Conservation (phyloP, 2,888 invertebrate species). For the Noctua janthe region DNA sequence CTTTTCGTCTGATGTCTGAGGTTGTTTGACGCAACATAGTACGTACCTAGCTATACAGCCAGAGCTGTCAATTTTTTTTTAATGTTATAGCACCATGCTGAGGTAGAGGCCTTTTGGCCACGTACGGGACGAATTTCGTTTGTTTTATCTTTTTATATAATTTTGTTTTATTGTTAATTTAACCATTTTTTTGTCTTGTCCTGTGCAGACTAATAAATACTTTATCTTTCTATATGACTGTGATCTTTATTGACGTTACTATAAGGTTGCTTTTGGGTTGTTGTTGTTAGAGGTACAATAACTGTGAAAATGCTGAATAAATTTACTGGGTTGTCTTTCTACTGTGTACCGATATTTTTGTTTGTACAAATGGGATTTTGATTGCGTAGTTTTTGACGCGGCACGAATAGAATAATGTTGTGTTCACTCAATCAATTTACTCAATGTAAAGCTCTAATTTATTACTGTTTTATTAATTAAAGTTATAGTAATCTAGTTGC, state of each 20-base stretch:
- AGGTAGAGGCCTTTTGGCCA: too few species aligned
- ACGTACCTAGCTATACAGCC: neutral
- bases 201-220: too few species aligned
- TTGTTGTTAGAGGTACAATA: neutral
- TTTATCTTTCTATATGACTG: too few species aligned
- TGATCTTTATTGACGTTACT: neutral
- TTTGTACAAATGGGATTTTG: slow-evolving; percentile 37
- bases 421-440: neutral
- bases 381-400: slow-evolving; percentile 28
- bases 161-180: too few species aligned
- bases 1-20: slow-evolving; percentile 34
- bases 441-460: neutral
- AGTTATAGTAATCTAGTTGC: neutral
- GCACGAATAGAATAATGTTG: neutral
- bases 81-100: too few species aligned
- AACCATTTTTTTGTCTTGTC: too few species aligned
- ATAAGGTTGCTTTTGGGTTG: neutral
- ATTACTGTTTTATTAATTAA: neutral
- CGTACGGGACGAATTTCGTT: too few species aligned
- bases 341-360: slow-evolving; percentile 18
- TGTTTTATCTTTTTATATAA: too few species aligned
- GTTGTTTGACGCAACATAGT: slow-evolving; percentile 14
- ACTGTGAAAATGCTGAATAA: neutral
- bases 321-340: neutral
- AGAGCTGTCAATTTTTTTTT: too few species aligned